Percentiles rank a stretch among this genome's conserved stretches.
Evolutionary conservation across 1,140 invertebrate genomes (phyloP).

Genomic region (Ceratoteleas bidentatus): DNA sequence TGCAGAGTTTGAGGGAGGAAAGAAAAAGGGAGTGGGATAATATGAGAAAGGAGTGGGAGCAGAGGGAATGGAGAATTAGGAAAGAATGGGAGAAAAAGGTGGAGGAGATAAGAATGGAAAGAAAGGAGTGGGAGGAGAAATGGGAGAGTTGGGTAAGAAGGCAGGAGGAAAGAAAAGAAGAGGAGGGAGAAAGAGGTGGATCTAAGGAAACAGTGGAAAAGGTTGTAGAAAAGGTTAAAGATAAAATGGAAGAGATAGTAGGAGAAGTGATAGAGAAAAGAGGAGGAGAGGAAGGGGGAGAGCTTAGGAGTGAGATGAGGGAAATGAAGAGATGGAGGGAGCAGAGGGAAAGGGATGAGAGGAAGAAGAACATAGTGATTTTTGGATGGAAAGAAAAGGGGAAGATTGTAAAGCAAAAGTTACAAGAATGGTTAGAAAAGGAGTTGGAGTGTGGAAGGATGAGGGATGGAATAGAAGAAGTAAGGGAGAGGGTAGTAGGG

Average conservation of each 20-base stretch:
- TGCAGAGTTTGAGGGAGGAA: too few species aligned
- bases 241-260: background rate
- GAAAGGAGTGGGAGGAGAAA: constrained; percentile 4
- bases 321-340: background rate
- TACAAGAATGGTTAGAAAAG: too few species aligned
- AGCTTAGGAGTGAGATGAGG: background rate
- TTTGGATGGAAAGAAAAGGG: background rate
- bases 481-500: too few species aligned
- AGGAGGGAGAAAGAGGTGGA: background rate
- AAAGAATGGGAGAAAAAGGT: background rate
- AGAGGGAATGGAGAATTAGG: too few species aligned
- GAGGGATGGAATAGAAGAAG: too few species aligned
- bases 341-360: background rate
- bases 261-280: background rate
- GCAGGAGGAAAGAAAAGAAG: background rate
- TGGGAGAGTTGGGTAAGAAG: constrained; percentile 1
- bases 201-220: background rate
- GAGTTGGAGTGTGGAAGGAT: too few species aligned
- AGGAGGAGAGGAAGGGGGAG: background rate
- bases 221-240: background rate
- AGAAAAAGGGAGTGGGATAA: too few species aligned
- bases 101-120: background rate
- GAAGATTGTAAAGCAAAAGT: too few species aligned
- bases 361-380: constrained; percentile 1
- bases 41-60: too few species aligned